Evolutionary conservation across 2,797 vertebrate genomes (phyloP), one percentile per base, ranked within the genome.

Genomic region (Decapterus maruadsi): DNA sequence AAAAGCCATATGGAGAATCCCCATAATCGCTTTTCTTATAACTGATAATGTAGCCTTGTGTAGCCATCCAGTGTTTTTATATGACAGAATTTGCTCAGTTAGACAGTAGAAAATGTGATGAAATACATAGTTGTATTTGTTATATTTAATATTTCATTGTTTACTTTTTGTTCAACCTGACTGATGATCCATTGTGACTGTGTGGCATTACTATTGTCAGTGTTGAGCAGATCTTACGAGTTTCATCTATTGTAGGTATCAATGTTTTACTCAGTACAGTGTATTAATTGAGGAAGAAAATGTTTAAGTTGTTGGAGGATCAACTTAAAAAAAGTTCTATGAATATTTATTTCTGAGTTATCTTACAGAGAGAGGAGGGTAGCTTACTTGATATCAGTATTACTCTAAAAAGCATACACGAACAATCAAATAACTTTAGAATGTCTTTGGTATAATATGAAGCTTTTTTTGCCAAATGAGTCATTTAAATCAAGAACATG

Each of bases 161-260:
- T 74, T n/a, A 16, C 26, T 48, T 55, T 75, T 51, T 72, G 45
- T 72, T 20, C 17, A 46, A 4, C n/a, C 57, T 68, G 59, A 61
- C 26, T 72, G 43, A 72, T 45, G 36, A 67, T 51, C 42, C 29
- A 31, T 31, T 29, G 43, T 4, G 11, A 67, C 61, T 77, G 62
- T 76, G 22, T 31, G 22, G 12, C 6, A 57, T 72, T 55, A 26
- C 80, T 69, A 54, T 26, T 46, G 34, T 70, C 46, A 45, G 13
- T 17, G 61, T 58, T 69, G 6, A 51, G 63, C 6, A 53, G 6
- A 50, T 58, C 4, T 36, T 12, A 19, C 34, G 12, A 16, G n/a
- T 59, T 48, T 53, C 34, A 70, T 40, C 58, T 19, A 34, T 31
- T 48, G 34, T 67, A 45, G 22, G 7, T 75, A 46, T 64, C 14